These are phyloP conservation scores for Acanthopleura granulata DNA, from an alignment of 2,888 invertebrate species.

Conservation along the genomic window DNA sequence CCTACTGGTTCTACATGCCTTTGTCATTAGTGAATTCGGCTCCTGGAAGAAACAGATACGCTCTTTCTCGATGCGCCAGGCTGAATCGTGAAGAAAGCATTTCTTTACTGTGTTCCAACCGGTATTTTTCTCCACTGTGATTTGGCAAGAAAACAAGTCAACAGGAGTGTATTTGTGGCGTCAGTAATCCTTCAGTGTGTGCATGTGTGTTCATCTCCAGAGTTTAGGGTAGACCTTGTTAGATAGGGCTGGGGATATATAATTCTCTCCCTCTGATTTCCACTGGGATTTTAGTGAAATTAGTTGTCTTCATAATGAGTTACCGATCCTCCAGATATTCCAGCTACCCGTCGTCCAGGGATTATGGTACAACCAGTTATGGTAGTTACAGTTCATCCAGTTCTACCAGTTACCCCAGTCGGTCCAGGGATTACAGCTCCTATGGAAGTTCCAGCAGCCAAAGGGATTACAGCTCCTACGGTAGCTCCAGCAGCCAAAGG, in stretches of 20 bases:
- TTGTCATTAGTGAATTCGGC: constrained; percentile 13
- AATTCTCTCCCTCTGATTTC: too few species aligned
- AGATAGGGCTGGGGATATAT: too few species aligned
- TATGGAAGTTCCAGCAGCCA: background rate
- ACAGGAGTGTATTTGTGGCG: background rate
- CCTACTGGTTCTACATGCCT: constrained; percentile 6
- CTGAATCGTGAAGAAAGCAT: background rate
- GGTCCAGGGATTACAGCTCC: background rate
- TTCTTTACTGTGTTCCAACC: background rate
- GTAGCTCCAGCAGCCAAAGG: background rate
- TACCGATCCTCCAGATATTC: constrained; percentile 8
- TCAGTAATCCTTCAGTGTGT: background rate
- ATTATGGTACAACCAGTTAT: background rate
- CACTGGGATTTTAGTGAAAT: too few species aligned
- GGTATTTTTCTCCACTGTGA: background rate
- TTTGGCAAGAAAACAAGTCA: background rate
- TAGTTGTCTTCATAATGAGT: background rate
- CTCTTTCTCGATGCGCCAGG: background rate
- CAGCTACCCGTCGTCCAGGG: background rate
- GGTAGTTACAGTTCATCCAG: background rate
- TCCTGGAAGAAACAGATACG: background rate
- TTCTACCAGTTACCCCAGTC: constrained; percentile 1
- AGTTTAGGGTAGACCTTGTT: too few species aligned
- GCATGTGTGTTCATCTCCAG: too few species aligned
- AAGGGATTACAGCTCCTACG: background rate